phyloP scores from a whole-genome alignment of 1,140 invertebrate species.

The Mizuhopecten yessoensis region DNA sequence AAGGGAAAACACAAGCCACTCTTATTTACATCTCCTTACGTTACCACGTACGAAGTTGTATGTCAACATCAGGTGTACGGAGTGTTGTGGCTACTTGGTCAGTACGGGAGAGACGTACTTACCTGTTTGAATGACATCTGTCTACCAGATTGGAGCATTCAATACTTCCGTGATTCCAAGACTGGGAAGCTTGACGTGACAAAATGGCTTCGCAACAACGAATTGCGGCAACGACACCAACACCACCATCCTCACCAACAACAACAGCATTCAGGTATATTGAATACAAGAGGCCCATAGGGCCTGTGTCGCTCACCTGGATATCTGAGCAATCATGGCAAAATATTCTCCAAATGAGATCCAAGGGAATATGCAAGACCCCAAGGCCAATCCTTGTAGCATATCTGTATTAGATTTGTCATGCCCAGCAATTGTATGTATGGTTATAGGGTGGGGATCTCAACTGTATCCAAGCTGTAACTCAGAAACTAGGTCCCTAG shows the following conservation, averaged over 20 bases:
- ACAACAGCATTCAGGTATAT: background rate
- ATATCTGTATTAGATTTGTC: no score
- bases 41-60: background rate
- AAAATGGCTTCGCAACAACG: background rate
- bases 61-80: background rate
- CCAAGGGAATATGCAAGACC: no score
- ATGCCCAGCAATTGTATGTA: no score
- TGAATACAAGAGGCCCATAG: no score
- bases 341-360: no score
- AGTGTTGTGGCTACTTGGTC: background rate
- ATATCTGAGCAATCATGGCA: no score
- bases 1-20: background rate
- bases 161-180: background rate
- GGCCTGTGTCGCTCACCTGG: no score
- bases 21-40: background rate
- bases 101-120: background rate
- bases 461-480: no score
- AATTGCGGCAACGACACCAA: background rate
- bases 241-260: background rate
- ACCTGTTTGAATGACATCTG: background rate
- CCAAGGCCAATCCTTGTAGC: no score
- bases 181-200: background rate
- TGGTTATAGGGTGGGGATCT: no score
- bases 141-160: background rate
- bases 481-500: no score